Evolutionary conservation across 2,113 vertebrate species (phyloP), one percentile per base, ranked within the genome.

Genomic region (Chitala chitala): DNA sequence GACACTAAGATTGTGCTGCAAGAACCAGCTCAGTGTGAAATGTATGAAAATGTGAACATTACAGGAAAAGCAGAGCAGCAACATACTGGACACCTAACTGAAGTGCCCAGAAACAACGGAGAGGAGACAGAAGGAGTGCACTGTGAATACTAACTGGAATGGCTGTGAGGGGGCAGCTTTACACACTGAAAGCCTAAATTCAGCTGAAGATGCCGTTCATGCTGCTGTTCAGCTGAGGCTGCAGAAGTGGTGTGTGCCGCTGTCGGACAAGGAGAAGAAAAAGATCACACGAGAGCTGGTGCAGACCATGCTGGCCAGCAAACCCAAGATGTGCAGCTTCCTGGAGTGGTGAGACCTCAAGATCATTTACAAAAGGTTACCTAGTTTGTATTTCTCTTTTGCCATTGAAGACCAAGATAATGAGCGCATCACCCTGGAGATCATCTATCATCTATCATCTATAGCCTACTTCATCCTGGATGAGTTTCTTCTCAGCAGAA

Each of bases 311-410:
- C 91, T 99, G 89, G 94, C 96, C 12, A 91, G 95, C 63, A 98
- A 99, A 76, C 96, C 96, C 72, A 98, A 98, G 89, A 98, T 98
- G 95, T 98, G 96, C 92, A 98, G 95, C 89, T 99, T 99, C 78
- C 86, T 99, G 81, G 97, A 99, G 80, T 99, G 96, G 90, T 83
- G 89, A 40, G 90, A 92, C 75, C 87, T 90, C 8, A 92, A 91
- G 80, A 79, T 99, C 82, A 96, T 99, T 78, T 99, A 99, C 85
- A 99, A 99, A 89, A 96, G 97, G 96, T 95, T 72, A 68, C 96
- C 97, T 84, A 99, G 97, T 78, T 89, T 98, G 79, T 99, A 98
- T 84, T 99, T 99, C 89, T 99, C 96, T 93, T 98, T 96, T 88
- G 97, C 94, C 85, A 95, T 98, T 69, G 96, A 98, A 88, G 92